Evolutionary conservation across 2,888 invertebrate species (phyloP).

Genomic region (Agrypnus murinus): DNA sequence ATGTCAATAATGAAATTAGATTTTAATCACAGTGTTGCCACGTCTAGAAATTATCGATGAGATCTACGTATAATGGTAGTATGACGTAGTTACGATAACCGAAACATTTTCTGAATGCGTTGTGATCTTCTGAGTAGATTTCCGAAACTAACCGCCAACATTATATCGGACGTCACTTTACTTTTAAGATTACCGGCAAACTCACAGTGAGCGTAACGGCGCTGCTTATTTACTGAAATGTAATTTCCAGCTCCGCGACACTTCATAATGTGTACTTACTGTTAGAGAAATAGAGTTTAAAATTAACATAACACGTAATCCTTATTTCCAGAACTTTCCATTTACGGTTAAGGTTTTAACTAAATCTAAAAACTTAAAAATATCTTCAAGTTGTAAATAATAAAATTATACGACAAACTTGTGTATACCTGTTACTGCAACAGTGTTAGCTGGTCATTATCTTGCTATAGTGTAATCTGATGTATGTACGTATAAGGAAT

Average conservation of each 20-base stretch:
- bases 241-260: slow-evolving; percentile 13
- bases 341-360: slow-evolving; percentile 29
- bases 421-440: too few relatives aligned
- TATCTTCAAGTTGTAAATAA: too few relatives aligned
- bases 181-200: slow-evolving; percentile 53
- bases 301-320: slow-evolving; percentile 32
- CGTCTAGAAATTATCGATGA: too few relatives aligned
- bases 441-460: too few relatives aligned
- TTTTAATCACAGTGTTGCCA: too few relatives aligned
- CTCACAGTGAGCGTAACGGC: slow-evolving; percentile 33
- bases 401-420: too few relatives aligned
- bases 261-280: slow-evolving; percentile 18
- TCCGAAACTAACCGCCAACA: slow-evolving; percentile 47
- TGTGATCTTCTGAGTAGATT: slow-evolving; percentile 50
- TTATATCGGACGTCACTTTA: slow-evolving; percentile 55
- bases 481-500: too few relatives aligned
- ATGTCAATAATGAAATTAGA: too few relatives aligned
- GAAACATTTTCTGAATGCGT: slow-evolving; percentile 59
- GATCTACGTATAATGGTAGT: too few relatives aligned
- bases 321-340: slow-evolving; percentile 30
- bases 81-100: slow-evolving; percentile 55
- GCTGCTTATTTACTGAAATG: slow-evolving; percentile 52
- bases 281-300: slow-evolving; percentile 12
- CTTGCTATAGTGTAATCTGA: too few relatives aligned
- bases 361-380: slow-evolving; percentile 31